A percentile compares a stretch with the other conserved stretches of the same genome.
Evolutionary conservation across 2,113 vertebrate species (phyloP).

Genomic region (Cepphus grylle): DNA sequence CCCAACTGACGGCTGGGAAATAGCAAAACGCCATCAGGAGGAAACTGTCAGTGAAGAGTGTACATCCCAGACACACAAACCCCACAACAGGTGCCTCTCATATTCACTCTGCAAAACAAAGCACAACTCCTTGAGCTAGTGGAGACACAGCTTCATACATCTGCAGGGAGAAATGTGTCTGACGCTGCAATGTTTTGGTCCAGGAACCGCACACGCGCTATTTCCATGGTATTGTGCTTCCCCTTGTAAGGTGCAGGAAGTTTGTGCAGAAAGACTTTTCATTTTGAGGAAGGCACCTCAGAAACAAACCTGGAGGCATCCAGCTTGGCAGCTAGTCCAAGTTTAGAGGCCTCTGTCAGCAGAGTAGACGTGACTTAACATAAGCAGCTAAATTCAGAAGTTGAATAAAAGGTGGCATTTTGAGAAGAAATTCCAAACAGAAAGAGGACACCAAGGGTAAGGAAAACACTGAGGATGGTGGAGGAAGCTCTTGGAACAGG

Average conservation of each 20-base stretch:
- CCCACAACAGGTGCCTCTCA: neutral
- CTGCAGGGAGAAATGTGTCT: neutral
- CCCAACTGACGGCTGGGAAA: neutral
- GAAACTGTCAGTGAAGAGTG: neutral
- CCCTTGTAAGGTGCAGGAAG: neutral
- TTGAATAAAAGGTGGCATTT: neutral
- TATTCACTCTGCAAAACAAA: neutral
- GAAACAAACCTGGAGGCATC: neutral
- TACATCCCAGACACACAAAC: neutral
- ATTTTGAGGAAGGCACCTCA: neutral
- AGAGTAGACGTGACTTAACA: neutral
- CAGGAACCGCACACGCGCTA: neutral
- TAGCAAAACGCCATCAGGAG: neutral
- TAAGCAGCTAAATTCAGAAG: neutral
- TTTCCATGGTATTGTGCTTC: neutral
- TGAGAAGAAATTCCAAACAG: neutral
- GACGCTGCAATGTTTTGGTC: neutral
- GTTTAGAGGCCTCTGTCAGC: neutral
- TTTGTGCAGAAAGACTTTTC: neutral
- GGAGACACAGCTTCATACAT: neutral
- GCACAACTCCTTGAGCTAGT: neutral
- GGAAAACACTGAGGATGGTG: neutral
- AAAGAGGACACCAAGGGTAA: neutral
- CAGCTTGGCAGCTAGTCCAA: neutral
- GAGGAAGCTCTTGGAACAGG: neutral